A percentile compares a stretch with the other conserved stretches of the same genome.
Evolutionary conservation across 2,888 invertebrate species (phyloP).

Genomic region (Seira ritae): DNA sequence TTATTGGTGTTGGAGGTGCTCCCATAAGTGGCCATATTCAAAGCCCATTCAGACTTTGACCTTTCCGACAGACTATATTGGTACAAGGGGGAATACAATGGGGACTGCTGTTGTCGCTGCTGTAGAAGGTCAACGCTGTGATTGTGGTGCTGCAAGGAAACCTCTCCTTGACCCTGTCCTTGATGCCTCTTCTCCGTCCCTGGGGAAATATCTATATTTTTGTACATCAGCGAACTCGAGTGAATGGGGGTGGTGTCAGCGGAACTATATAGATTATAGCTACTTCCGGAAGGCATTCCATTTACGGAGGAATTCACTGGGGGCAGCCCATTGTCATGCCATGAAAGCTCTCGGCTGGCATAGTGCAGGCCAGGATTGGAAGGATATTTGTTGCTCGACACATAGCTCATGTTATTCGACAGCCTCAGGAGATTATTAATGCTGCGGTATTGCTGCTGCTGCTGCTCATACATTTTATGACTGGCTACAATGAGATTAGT

Average conservation of each 20-base stretch:
- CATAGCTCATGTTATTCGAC: constrained; percentile 26
- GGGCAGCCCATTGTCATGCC: constrained; percentile 64
- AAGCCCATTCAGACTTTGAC: constrained; percentile 72
- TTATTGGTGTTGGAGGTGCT: neutral
- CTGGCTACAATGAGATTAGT: constrained; percentile 57
- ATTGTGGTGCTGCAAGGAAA: constrained; percentile 18
- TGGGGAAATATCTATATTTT: constrained; percentile 57
- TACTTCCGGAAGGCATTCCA: constrained; percentile 48
- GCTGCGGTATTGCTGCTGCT: constrained; percentile 58
- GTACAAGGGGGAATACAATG: constrained; percentile 59
- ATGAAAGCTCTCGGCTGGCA: constrained; percentile 44
- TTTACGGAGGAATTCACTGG: constrained; percentile 48
- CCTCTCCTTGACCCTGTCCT: neutral
- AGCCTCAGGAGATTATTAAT: constrained; percentile 57
- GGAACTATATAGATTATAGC: constrained; percentile 47
- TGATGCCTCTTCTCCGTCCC: constrained; percentile 16
- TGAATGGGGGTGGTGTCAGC: constrained; percentile 24
- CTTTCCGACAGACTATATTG: constrained; percentile 67
- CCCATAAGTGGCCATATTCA: constrained; percentile 58
- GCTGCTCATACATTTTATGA: constrained; percentile 62
- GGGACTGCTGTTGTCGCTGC: constrained; percentile 31
- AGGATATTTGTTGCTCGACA: constrained; percentile 53
- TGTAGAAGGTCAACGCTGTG: constrained; percentile 42
- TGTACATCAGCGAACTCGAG: constrained; percentile 51
- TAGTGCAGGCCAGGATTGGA: constrained; percentile 63